Conservation (phyloP, 1,140 invertebrate genomes). For the Zaprionus nigranus region DNA sequence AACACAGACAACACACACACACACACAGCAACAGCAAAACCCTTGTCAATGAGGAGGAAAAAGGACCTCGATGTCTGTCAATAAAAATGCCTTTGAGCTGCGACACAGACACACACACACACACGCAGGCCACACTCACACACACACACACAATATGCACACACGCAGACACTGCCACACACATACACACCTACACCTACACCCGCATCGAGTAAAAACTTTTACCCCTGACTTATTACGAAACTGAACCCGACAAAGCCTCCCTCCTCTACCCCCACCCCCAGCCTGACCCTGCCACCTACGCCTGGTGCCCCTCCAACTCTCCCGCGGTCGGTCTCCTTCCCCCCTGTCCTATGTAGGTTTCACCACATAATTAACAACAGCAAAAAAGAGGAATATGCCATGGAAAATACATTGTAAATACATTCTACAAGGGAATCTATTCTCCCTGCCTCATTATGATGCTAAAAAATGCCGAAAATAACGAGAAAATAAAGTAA, state of each 20-base stretch:
- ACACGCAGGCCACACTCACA: not conserved
- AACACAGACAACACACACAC: not conserved
- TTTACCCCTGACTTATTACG: slow-evolving; percentile 44
- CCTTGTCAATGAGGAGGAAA: slow-evolving; percentile 59
- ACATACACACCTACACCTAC: slow-evolving; percentile 3
- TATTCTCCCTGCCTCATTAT: slow-evolving; percentile 30
- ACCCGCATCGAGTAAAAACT: slow-evolving; percentile 10
- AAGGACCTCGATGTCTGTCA: slow-evolving; percentile 57
- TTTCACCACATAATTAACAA: slow-evolving; percentile 36
- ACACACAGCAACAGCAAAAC: slow-evolving; percentile 32
- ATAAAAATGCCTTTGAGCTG: slow-evolving; percentile 69
- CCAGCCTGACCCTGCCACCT: too few relatives aligned
- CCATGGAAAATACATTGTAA: slow-evolving; percentile 12
- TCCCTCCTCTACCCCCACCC: not conserved
- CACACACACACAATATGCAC: slow-evolving; percentile 6
- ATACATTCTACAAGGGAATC: not conserved
- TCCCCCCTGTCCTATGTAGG: not conserved
- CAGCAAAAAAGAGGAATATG: slow-evolving; percentile 21
- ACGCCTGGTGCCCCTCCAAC: not conserved
- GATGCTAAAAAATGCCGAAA: slow-evolving; percentile 2
- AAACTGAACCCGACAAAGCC: slow-evolving; percentile 9
- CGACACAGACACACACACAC: slow-evolving; percentile 25
- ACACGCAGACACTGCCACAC: slow-evolving; percentile 6
- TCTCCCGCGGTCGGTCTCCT: too few relatives aligned
- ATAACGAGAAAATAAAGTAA: not conserved